A percentile compares a stretch with the other conserved stretches of the same genome.
phyloP scores from a whole-genome alignment of 2,888 invertebrate species.

The Prostheceraeus crozeri region DNA sequence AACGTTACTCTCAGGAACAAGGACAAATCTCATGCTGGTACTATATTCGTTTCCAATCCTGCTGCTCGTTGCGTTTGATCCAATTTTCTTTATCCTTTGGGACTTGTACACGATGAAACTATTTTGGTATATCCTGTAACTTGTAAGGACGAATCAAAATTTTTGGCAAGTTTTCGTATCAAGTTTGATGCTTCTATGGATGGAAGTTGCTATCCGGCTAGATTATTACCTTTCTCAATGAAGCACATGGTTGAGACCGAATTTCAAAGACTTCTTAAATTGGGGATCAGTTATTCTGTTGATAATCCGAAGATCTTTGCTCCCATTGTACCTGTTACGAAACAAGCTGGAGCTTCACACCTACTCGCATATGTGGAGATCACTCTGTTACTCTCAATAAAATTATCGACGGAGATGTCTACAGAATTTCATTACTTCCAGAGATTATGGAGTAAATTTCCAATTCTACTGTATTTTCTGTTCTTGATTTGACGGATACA shows the following conservation, averaged over 20 bases:
- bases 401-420: constrained; percentile 28
- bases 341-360: constrained; percentile 26
- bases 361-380: constrained; percentile 20
- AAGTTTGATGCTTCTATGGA: constrained; percentile 8
- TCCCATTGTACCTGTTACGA: constrained; percentile 30
- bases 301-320: constrained; percentile 28
- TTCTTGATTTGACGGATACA: constrained; percentile 26
- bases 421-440: not conserved
- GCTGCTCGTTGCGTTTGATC: too few species aligned
- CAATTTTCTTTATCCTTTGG: too few species aligned
- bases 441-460: constrained; percentile 22
- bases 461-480: constrained; percentile 9
- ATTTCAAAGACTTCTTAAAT: constrained; percentile 9
- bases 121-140: too few species aligned
- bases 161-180: constrained; percentile 24
- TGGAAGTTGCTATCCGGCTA: constrained; percentile 21
- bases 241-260: constrained; percentile 23
- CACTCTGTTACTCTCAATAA: constrained; percentile 27
- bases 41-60: too few species aligned
- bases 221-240: constrained; percentile 28
- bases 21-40: too few species aligned
- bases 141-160: constrained; percentile 1
- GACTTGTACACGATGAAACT: too few species aligned
- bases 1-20: too few species aligned
- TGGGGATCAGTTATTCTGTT: constrained; percentile 19